These are phyloP conservation scores for Threskiornis aethiopicus DNA, from an alignment of 2,797 vertebrate genomes.

Conservation along the genomic window DNA sequence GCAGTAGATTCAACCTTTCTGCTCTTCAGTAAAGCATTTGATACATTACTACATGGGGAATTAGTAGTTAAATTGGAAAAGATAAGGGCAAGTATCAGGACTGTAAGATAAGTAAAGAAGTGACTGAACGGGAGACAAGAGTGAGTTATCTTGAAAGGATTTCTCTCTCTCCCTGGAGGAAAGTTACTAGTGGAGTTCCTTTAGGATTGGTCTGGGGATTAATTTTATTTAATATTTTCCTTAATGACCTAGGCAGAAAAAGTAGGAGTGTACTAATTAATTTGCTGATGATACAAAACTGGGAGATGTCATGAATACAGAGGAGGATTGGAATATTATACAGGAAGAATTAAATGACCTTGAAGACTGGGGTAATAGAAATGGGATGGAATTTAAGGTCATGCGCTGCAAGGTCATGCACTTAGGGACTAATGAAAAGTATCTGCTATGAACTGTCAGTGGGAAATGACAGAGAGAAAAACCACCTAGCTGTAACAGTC, in stretches of 20 bases:
- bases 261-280: slow-evolving; percentile 70
- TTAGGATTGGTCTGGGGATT: slow-evolving; percentile 69
- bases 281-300: slow-evolving; percentile 67
- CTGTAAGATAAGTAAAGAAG: slow-evolving; percentile 38
- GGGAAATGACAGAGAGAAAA: slow-evolving; percentile 40
- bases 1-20: background rate
- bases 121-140: background rate
- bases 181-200: slow-evolving; percentile 56
- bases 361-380: slow-evolving; percentile 46
- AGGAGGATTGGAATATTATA: slow-evolving; percentile 60
- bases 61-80: slow-evolving; percentile 61
- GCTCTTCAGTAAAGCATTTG: background rate
- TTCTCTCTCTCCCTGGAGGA: slow-evolving; percentile 48
- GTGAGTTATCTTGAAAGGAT: slow-evolving; percentile 45
- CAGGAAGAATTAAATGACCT: slow-evolving; percentile 58
- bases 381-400: slow-evolving; percentile 45
- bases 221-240: slow-evolving; percentile 72
- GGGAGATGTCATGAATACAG: slow-evolving; percentile 64
- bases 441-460: slow-evolving; percentile 34
- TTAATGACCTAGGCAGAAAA: slow-evolving; percentile 68
- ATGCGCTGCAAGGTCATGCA: slow-evolving; percentile 26
- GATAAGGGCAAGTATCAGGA: slow-evolving; percentile 24
- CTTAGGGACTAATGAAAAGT: slow-evolving; percentile 46
- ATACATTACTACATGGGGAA: slow-evolving; percentile 19
- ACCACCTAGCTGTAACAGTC: background rate